phyloP scores from a whole-genome alignment of 2,888 invertebrate genomes.

The Bellardia pandia region DNA sequence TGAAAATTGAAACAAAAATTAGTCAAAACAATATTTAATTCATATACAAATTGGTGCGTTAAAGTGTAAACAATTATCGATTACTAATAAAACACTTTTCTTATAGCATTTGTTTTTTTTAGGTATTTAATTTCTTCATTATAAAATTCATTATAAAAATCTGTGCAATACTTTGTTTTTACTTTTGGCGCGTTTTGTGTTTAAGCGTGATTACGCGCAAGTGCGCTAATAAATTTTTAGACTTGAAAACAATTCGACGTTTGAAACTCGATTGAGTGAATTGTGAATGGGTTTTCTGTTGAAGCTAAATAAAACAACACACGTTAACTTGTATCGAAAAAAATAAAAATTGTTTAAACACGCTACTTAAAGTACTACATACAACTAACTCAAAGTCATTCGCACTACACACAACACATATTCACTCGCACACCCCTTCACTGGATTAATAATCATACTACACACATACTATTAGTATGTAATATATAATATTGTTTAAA shows the following conservation, averaged over 20 bases:
- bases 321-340: conserved; percentile 19
- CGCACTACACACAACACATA: conserved; percentile 14
- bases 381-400: conserved; percentile 13
- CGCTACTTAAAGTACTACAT: conserved; percentile 26
- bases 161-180: neutral
- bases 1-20: neutral
- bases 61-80: neutral
- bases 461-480: too few relatives aligned
- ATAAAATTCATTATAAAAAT: neutral
- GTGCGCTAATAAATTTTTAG: conserved; percentile 56
- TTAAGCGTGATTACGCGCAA: conserved; percentile 56
- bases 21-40: neutral
- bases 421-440: conserved; percentile 43
- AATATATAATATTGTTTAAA: neutral
- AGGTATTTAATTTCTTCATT: neutral
- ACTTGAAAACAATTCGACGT: conserved; percentile 69
- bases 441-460: conserved; percentile 30
- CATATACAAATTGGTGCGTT: neutral
- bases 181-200: conserved; percentile 62
- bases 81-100: neutral
- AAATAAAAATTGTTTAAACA: conserved; percentile 41
- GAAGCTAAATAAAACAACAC: conserved; percentile 50
- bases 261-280: conserved; percentile 64
- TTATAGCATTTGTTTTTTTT: neutral
- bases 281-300: conserved; percentile 58